Evolutionary conservation across 2,797 vertebrate species (phyloP).

Genomic region (Galagoides demidoff): DNA sequence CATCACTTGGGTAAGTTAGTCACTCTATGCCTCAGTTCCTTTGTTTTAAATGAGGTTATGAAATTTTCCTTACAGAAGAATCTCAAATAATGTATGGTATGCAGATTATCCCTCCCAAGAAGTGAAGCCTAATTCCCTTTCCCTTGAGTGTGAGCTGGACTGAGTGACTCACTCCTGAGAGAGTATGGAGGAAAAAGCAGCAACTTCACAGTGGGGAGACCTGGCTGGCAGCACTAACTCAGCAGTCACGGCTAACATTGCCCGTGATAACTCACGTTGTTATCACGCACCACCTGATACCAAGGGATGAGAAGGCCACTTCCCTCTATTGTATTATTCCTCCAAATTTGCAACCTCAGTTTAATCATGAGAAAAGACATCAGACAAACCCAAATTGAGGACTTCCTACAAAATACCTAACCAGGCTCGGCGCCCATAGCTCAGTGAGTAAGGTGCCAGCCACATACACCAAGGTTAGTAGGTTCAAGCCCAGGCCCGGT

Average conservation of each 20-base stretch:
- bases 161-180: not conserved
- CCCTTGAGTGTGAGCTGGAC: not conserved
- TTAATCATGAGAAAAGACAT: not conserved
- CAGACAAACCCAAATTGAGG: not conserved
- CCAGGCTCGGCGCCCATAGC: too few relatives aligned
- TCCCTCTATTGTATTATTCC: not conserved
- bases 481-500: too few relatives aligned
- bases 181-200: not conserved
- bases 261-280: not conserved
- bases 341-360: not conserved
- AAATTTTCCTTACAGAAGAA: conserved; percentile 32
- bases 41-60: not conserved
- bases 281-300: not conserved
- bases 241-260: not conserved
- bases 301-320: not conserved
- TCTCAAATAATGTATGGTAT: not conserved
- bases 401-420: not conserved
- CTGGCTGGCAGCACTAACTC: not conserved
- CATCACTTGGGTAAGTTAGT: not conserved
- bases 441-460: too few relatives aligned
- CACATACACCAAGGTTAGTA: too few relatives aligned
- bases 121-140: not conserved
- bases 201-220: not conserved
- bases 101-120: not conserved
- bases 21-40: not conserved